Percentiles rank a stretch among this genome's conserved stretches.
Conservation (phyloP, 2,113 vertebrate species). For the Mellivora capensis region DNA sequence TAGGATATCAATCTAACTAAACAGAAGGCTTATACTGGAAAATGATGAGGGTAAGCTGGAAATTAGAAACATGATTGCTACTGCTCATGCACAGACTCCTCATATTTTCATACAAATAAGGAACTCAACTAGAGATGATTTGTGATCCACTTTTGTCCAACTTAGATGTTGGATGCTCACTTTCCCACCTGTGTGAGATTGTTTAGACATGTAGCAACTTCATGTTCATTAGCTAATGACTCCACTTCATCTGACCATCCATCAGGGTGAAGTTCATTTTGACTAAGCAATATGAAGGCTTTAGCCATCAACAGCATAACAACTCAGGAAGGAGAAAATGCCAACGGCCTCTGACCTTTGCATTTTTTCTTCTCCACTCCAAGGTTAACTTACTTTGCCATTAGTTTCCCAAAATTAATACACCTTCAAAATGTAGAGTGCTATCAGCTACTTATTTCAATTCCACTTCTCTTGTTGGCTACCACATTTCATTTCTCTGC, state of each 20-base stretch:
- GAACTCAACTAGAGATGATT: not conserved
- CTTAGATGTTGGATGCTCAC: not conserved
- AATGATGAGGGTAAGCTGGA: not conserved
- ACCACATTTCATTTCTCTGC: not conserved
- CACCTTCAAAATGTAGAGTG: not conserved
- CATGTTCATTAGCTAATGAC: not conserved
- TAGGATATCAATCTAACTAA: not conserved
- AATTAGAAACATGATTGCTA: not conserved
- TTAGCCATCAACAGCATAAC: not conserved
- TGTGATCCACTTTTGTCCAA: not conserved
- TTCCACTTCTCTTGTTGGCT: not conserved
- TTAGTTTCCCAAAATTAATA: not conserved
- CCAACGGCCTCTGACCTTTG: not conserved
- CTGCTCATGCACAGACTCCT: not conserved
- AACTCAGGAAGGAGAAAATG: not conserved
- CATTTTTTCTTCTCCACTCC: not conserved
- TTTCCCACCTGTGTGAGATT: not conserved
- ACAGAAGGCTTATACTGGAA: not conserved
- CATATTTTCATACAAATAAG: not conserved
- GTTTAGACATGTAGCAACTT: not conserved
- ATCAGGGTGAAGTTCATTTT: not conserved
- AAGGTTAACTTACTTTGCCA: not conserved
- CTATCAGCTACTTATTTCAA: not conserved
- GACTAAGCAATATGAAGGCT: not conserved
- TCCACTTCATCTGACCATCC: not conserved